Base-by-base conservation (phyloP, 2,797 vertebrate species). In the Enteromius anoplus region DNA sequence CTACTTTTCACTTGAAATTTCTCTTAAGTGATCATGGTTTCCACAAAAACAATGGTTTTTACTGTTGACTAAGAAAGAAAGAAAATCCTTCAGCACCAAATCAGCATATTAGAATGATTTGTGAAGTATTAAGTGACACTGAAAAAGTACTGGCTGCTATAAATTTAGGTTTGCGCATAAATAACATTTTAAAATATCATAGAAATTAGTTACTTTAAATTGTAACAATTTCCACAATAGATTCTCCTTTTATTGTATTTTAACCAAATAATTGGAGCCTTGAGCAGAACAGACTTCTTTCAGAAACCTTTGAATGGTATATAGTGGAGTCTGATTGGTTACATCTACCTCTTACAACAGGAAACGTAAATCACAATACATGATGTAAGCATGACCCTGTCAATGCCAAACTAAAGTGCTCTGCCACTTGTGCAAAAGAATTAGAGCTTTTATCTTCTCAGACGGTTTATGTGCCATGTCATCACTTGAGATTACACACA, bases 401-500 rank as follows among this genome's bases (percentile, higher is more conserved):
- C 42, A 65, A 15, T 34, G 40, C 1, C 23, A 53, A 45, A 45
- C 19, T 51, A 37, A 78, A 68, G 62, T 29, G 26, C 14, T 60
- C n/a, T 19, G 51, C 10, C 3, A 47, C 19, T 49, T 70, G 4
- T 49, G 26, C 6, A n/a, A 51, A 47, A 62, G 15, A 62, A 26
- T 42, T 45, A 7, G 21, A 26, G 29, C n/a, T 78, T 71, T 47
- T 42, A 78, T 53, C 53, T 70, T 62, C n/a, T 60, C 26, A 21
- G 55, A 60, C 3, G 2, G 37, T 60, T 69, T 62, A 3, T 11
- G 51, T 11, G n/a, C 21, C 21, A 47, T 83, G 37, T 77, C 65
- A 47, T 42, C 70, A 68, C 45, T 70, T 76, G 75, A 62, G 53
- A 42, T 53, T 68, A 40, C 21, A 45, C 23, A 69, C 51, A 70